These are phyloP conservation scores for Pseudachorutes palmiensis DNA, from an alignment of 1,140 invertebrate genomes.

Conservation along the genomic window DNA sequence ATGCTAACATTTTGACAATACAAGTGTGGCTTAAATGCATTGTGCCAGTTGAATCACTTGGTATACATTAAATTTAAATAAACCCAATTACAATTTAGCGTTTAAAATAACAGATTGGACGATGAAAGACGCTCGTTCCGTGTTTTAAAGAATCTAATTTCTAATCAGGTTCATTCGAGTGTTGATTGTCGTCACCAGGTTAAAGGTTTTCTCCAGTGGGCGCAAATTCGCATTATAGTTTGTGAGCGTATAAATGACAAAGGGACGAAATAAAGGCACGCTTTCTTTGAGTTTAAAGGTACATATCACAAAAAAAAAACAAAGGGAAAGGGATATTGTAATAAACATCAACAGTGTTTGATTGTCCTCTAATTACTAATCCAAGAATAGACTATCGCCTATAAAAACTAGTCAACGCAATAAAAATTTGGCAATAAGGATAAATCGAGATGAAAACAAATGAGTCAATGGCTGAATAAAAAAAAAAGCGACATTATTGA, in stretches of 20 bases:
- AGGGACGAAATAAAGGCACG: not conserved
- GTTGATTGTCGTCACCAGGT: not conserved
- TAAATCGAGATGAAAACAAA: not conserved
- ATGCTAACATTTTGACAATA: too few species aligned
- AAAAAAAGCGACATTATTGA: not conserved
- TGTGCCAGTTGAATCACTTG: too few species aligned
- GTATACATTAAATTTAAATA: not conserved
- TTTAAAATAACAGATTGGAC: not conserved
- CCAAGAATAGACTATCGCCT: too few species aligned
- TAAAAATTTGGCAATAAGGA: not conserved
- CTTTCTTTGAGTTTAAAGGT: not conserved
- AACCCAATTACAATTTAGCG: not conserved
- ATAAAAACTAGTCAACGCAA: too few species aligned
- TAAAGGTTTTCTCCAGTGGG: not conserved
- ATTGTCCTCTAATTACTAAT: too few species aligned
- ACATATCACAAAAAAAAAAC: not conserved
- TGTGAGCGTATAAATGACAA: too few species aligned
- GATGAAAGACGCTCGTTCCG: conserved; percentile 4
- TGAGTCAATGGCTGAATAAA: not conserved
- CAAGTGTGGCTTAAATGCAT: not conserved
- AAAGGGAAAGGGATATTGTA: not conserved
- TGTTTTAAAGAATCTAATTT: not conserved
- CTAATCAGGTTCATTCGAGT: not conserved
- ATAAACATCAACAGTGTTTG: too few species aligned
- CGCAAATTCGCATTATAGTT: not conserved